phyloP scores from a whole-genome alignment of 2,113 vertebrate genomes.

The Tetrao urogallus region DNA sequence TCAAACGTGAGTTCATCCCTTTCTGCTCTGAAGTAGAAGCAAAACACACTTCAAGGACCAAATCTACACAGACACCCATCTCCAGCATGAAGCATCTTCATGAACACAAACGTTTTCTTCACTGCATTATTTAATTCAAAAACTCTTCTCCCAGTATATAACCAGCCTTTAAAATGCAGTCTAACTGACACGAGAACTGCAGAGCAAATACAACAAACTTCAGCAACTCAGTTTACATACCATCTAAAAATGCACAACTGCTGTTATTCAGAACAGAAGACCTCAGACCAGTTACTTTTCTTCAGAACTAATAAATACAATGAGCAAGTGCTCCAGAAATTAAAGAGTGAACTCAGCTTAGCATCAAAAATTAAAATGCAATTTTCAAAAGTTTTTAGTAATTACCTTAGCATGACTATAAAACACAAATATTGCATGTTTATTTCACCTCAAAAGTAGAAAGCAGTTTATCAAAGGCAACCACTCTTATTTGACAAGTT shows the following conservation, averaged over 20 bases:
- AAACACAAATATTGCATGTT: neutral
- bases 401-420: neutral
- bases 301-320: neutral
- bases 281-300: neutral
- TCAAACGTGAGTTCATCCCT: neutral
- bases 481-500: neutral
- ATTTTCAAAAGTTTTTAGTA: neutral
- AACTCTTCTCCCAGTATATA: neutral
- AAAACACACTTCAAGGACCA: neutral
- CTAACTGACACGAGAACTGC: neutral
- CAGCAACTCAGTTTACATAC: neutral
- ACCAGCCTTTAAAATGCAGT: neutral
- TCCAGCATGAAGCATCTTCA: neutral
- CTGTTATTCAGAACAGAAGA: neutral
- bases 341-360: neutral
- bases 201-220: neutral
- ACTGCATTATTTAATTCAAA: neutral
- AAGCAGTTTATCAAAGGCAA: neutral
- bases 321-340: neutral
- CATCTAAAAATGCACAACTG: slow-evolving; percentile 22
- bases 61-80: neutral
- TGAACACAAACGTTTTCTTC: neutral
- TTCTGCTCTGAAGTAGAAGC: neutral
- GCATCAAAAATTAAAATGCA: neutral
- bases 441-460: neutral